Evolutionary conservation across 2,113 vertebrate species (phyloP).

Genomic region (Eubucco bourcierii): DNA sequence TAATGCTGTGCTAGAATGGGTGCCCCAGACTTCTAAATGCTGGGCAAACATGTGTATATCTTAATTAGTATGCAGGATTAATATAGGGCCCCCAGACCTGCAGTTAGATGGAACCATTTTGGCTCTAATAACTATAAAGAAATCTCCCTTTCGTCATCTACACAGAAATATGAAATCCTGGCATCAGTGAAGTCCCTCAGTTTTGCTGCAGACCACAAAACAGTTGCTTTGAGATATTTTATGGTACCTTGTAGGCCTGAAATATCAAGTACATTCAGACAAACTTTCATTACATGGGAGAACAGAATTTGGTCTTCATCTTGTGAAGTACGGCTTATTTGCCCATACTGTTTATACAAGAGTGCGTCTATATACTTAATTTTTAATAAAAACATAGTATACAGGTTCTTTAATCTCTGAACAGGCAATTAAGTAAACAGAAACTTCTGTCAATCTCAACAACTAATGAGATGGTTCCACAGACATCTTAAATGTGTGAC

Average conservation of each 20-base stretch:
- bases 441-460: slow-evolving; percentile 12
- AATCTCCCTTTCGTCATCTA: not conserved
- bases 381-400: slow-evolving; percentile 39
- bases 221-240: not conserved
- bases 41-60: not conserved
- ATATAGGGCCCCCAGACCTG: not conserved
- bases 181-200: not conserved
- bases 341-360: not conserved
- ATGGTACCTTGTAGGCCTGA: not conserved
- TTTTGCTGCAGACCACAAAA: not conserved
- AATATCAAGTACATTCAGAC: not conserved
- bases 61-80: not conserved
- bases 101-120: slow-evolving; percentile 25
- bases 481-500: not conserved
- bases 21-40: slow-evolving; percentile 20
- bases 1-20: not conserved
- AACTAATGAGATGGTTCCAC: slow-evolving; percentile 41
- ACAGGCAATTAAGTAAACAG: slow-evolving; percentile 20
- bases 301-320: slow-evolving; percentile 9
- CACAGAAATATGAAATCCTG: not conserved
- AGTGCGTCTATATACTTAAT: not conserved
- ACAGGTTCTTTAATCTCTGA: not conserved
- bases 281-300: not conserved
- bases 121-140: not conserved
- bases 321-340: not conserved